Evolutionary conservation across 2,797 vertebrate genomes (phyloP).

Genomic region (Acanthurus tractus): DNA sequence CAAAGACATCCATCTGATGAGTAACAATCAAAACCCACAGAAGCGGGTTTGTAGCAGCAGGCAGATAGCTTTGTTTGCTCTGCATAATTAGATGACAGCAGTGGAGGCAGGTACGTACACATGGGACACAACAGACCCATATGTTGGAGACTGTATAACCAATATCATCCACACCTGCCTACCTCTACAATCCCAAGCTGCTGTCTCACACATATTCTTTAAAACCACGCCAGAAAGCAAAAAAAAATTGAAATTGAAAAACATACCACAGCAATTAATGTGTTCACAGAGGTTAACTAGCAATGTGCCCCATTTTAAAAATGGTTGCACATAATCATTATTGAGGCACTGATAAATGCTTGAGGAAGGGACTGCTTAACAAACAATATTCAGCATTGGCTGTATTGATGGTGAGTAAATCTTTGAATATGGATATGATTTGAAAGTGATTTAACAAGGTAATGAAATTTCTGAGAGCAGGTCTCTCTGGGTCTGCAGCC

Average conservation of each 20-base stretch:
- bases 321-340: conserved; percentile 67
- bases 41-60: conserved; percentile 80
- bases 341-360: conserved; percentile 68
- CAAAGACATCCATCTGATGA: conserved; percentile 71
- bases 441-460: conserved; percentile 75
- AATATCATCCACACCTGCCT: conserved; percentile 82
- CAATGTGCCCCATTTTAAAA: conserved; percentile 58
- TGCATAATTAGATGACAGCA: conserved; percentile 86
- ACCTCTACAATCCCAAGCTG: conserved; percentile 71
- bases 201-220: conserved; percentile 61
- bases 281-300: conserved; percentile 72
- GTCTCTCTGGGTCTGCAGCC: conserved; percentile 67
- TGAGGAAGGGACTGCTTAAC: conserved; percentile 58
- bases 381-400: conserved; percentile 56
- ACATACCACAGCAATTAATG: conserved; percentile 65
- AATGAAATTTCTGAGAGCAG: conserved; percentile 74
- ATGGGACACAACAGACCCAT: conserved; percentile 85
- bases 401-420: conserved; percentile 61
- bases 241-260: conserved; percentile 57
- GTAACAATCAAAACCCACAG: conserved; percentile 79
- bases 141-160: conserved; percentile 84
- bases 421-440: conserved; percentile 76
- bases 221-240: conserved; percentile 51
- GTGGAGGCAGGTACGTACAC: conserved; percentile 84
- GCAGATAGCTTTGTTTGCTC: conserved; percentile 85